Conservation (phyloP, 2,888 invertebrate genomes). For the Pterostichus madidus region DNA sequence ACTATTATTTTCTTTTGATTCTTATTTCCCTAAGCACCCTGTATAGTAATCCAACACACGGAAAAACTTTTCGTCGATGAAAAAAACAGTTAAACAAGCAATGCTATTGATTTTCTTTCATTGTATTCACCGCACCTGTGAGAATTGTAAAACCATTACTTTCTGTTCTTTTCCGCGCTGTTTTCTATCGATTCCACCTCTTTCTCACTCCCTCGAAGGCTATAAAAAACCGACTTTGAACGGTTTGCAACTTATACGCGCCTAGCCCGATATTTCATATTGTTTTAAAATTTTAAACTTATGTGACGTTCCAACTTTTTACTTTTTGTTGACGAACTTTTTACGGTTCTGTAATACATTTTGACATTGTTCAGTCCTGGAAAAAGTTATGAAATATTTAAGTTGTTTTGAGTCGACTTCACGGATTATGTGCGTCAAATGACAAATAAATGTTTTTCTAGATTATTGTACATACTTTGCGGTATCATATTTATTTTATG, state of each 20-base stretch:
- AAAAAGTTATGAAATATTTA: constrained; percentile 29
- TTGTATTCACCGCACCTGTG: constrained; percentile 25
- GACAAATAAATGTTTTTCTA: too few relatives aligned
- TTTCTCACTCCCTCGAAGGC: neutral
- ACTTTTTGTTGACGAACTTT: constrained; percentile 8
- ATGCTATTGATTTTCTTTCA: constrained; percentile 32
- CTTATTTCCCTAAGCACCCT: neutral
- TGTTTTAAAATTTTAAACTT: constrained; percentile 28
- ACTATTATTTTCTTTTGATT: too few relatives aligned
- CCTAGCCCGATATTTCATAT: constrained; percentile 1
- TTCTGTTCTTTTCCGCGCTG: neutral
- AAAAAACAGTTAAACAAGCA: constrained; percentile 19
- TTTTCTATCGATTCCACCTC: neutral
- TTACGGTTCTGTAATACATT: constrained; percentile 11
- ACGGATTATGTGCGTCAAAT: neutral
- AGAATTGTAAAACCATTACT: constrained; percentile 32
- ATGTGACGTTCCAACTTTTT: neutral
- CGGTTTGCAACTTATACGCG: constrained; percentile 3
- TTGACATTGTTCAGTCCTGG: too few relatives aligned
- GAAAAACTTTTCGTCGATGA: neutral
- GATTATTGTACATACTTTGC: neutral
- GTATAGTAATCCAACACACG: neutral
- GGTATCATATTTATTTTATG: constrained; percentile 3
- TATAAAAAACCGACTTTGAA: constrained; percentile 12
- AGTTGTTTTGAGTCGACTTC: neutral